These are phyloP conservation scores for Mesembrinibis cayennensis DNA, from an alignment of 2,113 vertebrate species.

Conservation along the genomic window DNA sequence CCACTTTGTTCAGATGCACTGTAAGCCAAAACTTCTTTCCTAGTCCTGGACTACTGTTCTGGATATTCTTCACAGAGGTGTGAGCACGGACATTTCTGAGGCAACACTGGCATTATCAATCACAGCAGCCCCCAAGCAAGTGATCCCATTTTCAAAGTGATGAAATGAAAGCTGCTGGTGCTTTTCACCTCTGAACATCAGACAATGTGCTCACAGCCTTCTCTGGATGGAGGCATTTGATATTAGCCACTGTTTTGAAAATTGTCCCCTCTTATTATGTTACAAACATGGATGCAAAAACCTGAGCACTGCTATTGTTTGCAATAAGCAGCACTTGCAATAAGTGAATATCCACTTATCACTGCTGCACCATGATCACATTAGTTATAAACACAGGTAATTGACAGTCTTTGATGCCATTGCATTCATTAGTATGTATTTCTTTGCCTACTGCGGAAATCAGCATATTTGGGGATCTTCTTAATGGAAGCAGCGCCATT, in stretches of 20 bases:
- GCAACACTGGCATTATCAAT: conserved; percentile 6
- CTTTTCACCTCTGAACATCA: conserved; percentile 22
- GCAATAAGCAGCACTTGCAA: neutral
- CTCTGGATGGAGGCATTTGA: neutral
- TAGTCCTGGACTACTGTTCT: neutral
- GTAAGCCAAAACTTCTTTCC: neutral
- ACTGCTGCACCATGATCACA: neutral
- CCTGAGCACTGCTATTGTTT: neutral
- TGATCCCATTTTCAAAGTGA: conserved; percentile 28
- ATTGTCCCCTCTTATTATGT: neutral
- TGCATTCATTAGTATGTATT: neutral
- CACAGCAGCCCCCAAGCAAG: neutral
- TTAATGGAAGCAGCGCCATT: neutral
- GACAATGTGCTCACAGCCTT: neutral
- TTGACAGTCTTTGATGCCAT: neutral
- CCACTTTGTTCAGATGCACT: neutral
- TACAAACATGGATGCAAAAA: neutral
- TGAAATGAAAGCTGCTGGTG: conserved; percentile 1
- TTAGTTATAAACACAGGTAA: neutral
- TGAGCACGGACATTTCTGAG: neutral
- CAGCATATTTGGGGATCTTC: neutral
- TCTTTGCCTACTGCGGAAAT: neutral
- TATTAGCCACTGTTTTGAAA: neutral
- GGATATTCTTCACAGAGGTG: neutral
- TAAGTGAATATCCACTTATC: neutral